A percentile compares a stretch with the other conserved stretches of the same genome.
phyloP scores from a whole-genome alignment of 2,888 invertebrate genomes.

The Agonopterix arenella region DNA sequence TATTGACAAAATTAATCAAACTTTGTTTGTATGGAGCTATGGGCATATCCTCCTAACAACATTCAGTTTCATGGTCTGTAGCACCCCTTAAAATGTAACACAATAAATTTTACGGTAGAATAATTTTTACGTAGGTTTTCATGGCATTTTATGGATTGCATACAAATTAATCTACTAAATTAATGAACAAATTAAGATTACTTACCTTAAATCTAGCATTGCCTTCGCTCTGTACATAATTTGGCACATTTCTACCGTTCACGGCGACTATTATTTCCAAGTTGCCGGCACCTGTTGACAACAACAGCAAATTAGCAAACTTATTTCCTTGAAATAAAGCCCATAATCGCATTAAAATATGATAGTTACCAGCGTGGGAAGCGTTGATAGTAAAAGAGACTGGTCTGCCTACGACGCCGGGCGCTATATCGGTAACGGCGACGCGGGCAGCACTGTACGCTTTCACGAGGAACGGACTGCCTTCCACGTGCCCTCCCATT shows the following conservation, averaged over 20 bases:
- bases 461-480: slow-evolving; percentile 96
- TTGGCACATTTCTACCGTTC: slow-evolving; percentile 97
- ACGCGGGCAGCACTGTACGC: slow-evolving; percentile 97
- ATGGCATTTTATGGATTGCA: too few species aligned
- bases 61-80: too few species aligned
- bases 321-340: too few species aligned
- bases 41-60: too few species aligned
- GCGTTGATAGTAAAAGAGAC: slow-evolving; percentile 95
- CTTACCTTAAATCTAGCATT: slow-evolving; percentile 93
- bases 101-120: too few species aligned
- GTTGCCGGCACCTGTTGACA: slow-evolving; percentile 90
- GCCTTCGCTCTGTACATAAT: slow-evolving; percentile 98
- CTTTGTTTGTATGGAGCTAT: too few species aligned
- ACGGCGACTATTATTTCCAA: slow-evolving; percentile 98
- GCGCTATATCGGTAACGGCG: slow-evolving; percentile 94
- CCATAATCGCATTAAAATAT: too few species aligned
- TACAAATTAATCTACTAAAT: too few species aligned
- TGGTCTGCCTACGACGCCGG: slow-evolving; percentile 93
- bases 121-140: too few species aligned
- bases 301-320: neutral
- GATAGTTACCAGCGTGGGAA: slow-evolving; percentile 77
- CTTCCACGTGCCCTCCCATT: slow-evolving; percentile 89
- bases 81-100: too few species aligned
- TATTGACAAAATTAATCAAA: too few species aligned
- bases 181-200: neutral